phyloP scores from a whole-genome alignment of 2,113 vertebrate genomes.

The Peucedramus taeniatus region DNA sequence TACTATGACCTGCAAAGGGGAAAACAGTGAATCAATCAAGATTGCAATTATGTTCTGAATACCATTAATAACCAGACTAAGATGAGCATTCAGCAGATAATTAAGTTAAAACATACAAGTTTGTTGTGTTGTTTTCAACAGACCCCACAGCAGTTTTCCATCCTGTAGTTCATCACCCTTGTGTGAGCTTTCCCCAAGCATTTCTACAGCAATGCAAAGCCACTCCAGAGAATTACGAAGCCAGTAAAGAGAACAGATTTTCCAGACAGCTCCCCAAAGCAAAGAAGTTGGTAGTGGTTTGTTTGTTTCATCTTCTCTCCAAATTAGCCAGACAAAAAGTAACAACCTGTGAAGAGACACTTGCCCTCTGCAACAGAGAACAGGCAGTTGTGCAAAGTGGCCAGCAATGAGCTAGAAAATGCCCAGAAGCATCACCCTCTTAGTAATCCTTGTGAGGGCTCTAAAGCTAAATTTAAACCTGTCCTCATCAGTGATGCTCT shows the following conservation, averaged over 20 bases:
- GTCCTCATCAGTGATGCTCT: not conserved
- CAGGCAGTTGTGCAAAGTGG: not conserved
- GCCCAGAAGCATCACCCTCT: not conserved
- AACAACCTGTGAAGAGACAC: not conserved
- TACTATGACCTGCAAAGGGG: not conserved
- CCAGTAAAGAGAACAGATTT: not conserved
- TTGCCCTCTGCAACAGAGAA: not conserved
- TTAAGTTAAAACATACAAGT: not conserved
- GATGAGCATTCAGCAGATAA: not conserved
- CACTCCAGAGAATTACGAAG: not conserved
- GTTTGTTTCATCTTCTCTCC: not conserved
- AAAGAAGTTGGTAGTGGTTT: not conserved
- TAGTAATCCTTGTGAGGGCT: not conserved
- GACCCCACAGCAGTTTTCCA: not conserved
- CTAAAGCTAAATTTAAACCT: conserved; percentile 2
- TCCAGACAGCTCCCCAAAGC: not conserved
- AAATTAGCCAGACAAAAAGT: not conserved
- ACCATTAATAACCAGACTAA: not conserved
- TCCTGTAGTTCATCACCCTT: not conserved
- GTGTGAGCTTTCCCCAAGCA: not conserved
- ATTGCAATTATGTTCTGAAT: conserved; percentile 21
- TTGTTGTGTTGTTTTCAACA: not conserved
- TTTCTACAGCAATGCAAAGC: not conserved
- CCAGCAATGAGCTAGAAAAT: not conserved
- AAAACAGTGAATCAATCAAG: not conserved